A percentile compares a stretch with the other conserved stretches of the same genome.
These are phyloP conservation scores for Seriola aureovittata DNA, from an alignment of 2,113 vertebrate genomes.

Conservation along the genomic window DNA sequence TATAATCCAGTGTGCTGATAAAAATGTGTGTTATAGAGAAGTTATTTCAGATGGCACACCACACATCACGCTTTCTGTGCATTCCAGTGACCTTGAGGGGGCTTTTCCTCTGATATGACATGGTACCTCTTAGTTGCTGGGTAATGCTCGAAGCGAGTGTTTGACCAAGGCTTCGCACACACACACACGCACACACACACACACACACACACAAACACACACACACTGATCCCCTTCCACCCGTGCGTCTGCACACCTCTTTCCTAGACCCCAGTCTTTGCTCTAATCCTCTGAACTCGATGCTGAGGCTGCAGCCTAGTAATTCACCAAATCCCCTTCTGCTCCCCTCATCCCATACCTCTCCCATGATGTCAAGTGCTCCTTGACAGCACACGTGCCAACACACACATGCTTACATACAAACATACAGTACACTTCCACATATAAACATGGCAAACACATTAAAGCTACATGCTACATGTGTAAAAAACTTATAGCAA, in stretches of 20 bases:
- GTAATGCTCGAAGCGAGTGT: conserved; percentile 35
- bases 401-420: conserved; percentile 6
- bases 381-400: conserved; percentile 55
- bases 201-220: conserved; percentile 35
- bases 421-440: not conserved
- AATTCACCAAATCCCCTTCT: conserved; percentile 82
- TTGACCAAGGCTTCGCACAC: conserved; percentile 49
- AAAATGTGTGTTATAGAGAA: not conserved
- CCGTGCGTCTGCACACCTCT: conserved; percentile 67
- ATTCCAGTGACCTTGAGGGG: conserved; percentile 61
- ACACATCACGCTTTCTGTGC: conserved; percentile 1
- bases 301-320: conserved; percentile 81
- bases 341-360: conserved; percentile 67
- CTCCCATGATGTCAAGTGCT: conserved; percentile 72
- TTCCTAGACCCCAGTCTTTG: conserved; percentile 58
- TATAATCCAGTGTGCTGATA: not conserved
- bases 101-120: conserved; percentile 34
- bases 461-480: not conserved
- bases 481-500: not conserved
- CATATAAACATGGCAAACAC: conserved; percentile 5
- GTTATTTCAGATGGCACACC: not conserved
- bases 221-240: conserved; percentile 59
- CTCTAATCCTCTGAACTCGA: conserved; percentile 81
- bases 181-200: conserved; percentile 17
- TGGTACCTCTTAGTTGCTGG: conserved; percentile 29